Evolutionary conservation across 2,888 invertebrate species (phyloP).

Genomic region (Lycocerus yunnanus): DNA sequence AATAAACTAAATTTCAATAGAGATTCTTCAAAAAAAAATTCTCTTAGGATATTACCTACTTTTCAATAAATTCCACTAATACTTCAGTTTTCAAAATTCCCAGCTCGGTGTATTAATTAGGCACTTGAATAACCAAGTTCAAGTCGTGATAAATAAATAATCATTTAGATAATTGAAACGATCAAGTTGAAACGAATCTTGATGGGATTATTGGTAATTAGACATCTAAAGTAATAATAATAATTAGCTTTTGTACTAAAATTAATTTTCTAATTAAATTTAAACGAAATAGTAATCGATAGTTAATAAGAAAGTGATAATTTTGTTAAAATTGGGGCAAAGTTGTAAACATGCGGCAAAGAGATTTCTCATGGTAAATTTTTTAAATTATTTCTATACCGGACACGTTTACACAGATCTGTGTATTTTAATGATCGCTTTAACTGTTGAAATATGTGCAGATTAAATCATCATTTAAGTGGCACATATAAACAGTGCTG

Average conservation of each 20-base stretch:
- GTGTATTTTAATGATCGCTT: neutral
- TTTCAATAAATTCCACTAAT: neutral
- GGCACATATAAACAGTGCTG: neutral
- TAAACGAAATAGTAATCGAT: neutral
- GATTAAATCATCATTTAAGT: neutral
- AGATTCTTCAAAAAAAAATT: neutral
- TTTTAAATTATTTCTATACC: neutral
- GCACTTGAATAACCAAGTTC: neutral
- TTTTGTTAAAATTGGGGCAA: neutral
- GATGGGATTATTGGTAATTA: neutral
- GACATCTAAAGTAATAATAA: neutral
- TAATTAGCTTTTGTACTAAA: neutral
- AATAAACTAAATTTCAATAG: neutral
- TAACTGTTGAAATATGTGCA: neutral
- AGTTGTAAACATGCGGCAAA: neutral
- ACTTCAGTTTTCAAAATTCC: neutral
- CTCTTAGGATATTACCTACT: neutral
- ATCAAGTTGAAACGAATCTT: neutral
- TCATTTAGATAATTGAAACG: neutral
- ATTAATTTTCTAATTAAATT: neutral
- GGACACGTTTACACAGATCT: neutral
- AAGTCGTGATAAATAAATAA: neutral
- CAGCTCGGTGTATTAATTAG: neutral
- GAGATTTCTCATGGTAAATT: neutral
- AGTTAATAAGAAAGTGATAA: neutral